Evolutionary conservation across 1,140 invertebrate genomes (phyloP), one percentile per base, ranked within the genome.

Genomic region (Cyphomyrmex costatus): DNA sequence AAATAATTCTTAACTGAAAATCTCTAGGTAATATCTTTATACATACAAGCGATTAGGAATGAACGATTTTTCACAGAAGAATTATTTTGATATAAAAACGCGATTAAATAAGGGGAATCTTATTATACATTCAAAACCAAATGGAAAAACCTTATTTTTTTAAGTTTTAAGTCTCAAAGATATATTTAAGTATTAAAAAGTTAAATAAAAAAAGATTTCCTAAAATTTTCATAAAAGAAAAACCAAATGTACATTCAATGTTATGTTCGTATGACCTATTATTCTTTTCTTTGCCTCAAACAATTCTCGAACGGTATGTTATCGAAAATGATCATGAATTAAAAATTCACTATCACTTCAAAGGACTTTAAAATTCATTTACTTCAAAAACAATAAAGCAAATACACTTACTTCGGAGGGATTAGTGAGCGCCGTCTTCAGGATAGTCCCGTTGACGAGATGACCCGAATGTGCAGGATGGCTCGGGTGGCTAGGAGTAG

Each of bases 341-440:
- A 65, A 49, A 49, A 78, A 33, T 65, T 6, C 27, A 51, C 1
- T 3, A 74, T 16, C 19, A 46, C 6, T 78, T 66, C 7, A 53
- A 79, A 30, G 0, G n/a, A 33, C 7, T 36, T 68, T 19, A 68
- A 80, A 53, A 56, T 80, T 33, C 6, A 30, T 79, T 51, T 36
- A 33, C 7, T n/a, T 53, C 6, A 24, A 46, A 3, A 61, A 46
- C 1, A 16, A 2, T 1, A 27, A 33, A 76, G 16, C 36, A 33
- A 14, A 8, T 51, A 4, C 21, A 94, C 95, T 96, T 89, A 97
- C 96, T 96, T 99, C 98, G 94, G 98, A 98, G 87, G 98, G 98
- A 95, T 98, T 98, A 85, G 98, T 99, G 89, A 99, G 96, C 61
- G 98, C 98, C 93, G 98, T 98, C 96, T 99, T 99, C 87, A 99